Percentiles rank a stretch among this genome's conserved stretches.
Evolutionary conservation across 2,888 invertebrate species (phyloP).

Genomic region (Lomographa bimaculata): DNA sequence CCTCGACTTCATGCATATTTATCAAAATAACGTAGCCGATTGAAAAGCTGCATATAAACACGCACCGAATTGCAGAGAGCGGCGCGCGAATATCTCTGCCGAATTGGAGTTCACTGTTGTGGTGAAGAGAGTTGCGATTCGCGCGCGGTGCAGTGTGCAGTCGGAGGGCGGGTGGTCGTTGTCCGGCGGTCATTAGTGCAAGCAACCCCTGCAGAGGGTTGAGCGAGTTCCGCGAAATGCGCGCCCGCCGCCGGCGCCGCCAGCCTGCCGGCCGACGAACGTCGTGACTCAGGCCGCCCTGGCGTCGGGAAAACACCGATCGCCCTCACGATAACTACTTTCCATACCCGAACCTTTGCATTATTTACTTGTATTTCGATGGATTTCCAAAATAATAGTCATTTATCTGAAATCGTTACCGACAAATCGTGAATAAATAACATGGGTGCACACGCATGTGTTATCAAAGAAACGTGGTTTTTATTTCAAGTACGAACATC

Average conservation of each 20-base stretch:
- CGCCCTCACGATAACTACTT: conserved; percentile 61
- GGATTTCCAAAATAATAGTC: conserved; percentile 42
- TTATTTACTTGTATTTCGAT: conserved; percentile 47
- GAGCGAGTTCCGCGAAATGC: conserved; percentile 66
- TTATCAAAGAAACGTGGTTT: too few species aligned
- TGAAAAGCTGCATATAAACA: conserved; percentile 82
- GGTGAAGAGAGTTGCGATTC: conserved; percentile 72
- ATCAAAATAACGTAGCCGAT: conserved; percentile 82
- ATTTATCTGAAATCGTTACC: conserved; percentile 38
- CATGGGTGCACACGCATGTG: too few species aligned
- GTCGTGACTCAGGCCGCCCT: conserved; percentile 65
- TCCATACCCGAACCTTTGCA: conserved; percentile 57
- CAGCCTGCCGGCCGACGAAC: conserved; percentile 14
- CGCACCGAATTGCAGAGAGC: conserved; percentile 71
- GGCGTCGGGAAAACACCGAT: conserved; percentile 68
- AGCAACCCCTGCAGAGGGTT: conserved; percentile 71
- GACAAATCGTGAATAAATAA: too few species aligned
- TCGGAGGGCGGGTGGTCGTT: conserved; percentile 60
- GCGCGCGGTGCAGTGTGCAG: conserved; percentile 58
- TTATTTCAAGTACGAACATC: conserved; percentile 8
- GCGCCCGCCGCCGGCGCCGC: conserved; percentile 10
- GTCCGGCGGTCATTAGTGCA: conserved; percentile 75
- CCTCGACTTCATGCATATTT: conserved; percentile 82
- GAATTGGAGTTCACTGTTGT: conserved; percentile 69
- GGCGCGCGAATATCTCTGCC: conserved; percentile 47